Evolutionary conservation across 2,888 invertebrate genomes (phyloP), one percentile per base, ranked within the genome.

Genomic region (Amiota mariae): DNA sequence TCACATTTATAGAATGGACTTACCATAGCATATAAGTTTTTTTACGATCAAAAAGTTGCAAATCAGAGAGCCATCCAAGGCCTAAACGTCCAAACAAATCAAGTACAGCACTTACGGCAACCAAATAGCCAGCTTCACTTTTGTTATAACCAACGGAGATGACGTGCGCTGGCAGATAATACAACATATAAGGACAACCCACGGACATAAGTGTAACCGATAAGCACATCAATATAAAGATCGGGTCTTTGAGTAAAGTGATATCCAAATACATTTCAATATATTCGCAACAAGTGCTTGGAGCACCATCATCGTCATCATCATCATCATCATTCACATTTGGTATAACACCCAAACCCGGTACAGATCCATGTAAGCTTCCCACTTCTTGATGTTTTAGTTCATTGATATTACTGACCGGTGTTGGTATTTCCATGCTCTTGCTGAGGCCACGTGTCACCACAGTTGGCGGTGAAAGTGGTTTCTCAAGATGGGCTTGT

Each of bases 171-270:
- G 95, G 95, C 61, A 95, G 89, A 83, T 94, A 94, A 88, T 94
- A 94, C 3, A 95, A 88, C 84, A 94, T 94, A 87, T 94, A 94
- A 0, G 95, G 95, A 4, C 94, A 94, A 12, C 95, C 95, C 24
- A 94, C 94, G 0, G 94, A 94, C 93, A 94, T 94, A 2, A 95
- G 91, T 1, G 93, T 93, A 11, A 95, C 94, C 0, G 95, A 94
- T 1, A 93, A 90, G 75, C 94, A 93, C 89, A 95, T 93, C 78
- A 94, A 90, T 8, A 94, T 93, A 85, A 95, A 95, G 6, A 93
- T 92, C 78, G 93, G 92, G 59, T 94, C 93, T 81, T 92, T 92
- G 48, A 95, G 89, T 2, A 95, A 90, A 0, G 93, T 93, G 10
- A 94, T 91, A 86, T 95, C 94, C 75, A 95, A 88, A 84, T 94